Conservation (phyloP, 2,888 invertebrate genomes). For the Agonopterix arenella region DNA sequence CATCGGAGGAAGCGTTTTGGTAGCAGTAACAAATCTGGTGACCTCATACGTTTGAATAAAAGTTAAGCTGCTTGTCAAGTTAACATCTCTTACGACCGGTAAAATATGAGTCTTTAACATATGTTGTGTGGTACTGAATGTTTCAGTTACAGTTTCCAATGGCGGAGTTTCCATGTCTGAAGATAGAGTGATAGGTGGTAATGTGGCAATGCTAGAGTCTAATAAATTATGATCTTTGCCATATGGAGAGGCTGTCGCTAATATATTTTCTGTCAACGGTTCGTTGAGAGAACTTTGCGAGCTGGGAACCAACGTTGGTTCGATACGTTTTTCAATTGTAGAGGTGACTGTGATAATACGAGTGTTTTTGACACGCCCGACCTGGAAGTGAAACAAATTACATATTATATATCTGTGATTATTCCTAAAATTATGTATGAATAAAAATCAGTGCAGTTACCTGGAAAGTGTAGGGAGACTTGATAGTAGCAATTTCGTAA, state of each 20-base stretch:
- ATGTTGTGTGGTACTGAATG: constrained; percentile 93
- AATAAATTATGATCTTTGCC: constrained; percentile 81
- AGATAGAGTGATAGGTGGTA: constrained; percentile 86
- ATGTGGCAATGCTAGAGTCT: constrained; percentile 88
- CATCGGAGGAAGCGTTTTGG: constrained; percentile 92
- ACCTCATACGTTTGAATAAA: constrained; percentile 93
- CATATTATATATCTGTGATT: background rate
- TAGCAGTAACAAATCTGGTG: constrained; percentile 91
- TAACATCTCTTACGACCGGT: constrained; percentile 85
- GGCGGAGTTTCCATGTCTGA: constrained; percentile 90
- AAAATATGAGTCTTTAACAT: constrained; percentile 93
- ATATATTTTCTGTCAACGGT: constrained; percentile 91
- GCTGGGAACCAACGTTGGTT: constrained; percentile 72
- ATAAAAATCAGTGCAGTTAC: constrained; percentile 54
- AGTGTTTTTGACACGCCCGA: constrained; percentile 91
- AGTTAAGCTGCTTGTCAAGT: constrained; percentile 86
- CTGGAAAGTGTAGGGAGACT: constrained; percentile 93
- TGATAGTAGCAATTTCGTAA: constrained; percentile 93
- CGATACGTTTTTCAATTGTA: constrained; percentile 87
- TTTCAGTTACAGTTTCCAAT: constrained; percentile 91
- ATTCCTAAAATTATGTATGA: background rate
- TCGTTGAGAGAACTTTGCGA: constrained; percentile 81
- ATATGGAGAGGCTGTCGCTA: constrained; percentile 86
- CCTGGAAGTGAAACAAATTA: constrained; percentile 69
- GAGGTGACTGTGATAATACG: constrained; percentile 92